Base-by-base conservation (phyloP, 30 jellyfish, hydroid and myxozoan species). In the Turritopsis rubra region DNA sequence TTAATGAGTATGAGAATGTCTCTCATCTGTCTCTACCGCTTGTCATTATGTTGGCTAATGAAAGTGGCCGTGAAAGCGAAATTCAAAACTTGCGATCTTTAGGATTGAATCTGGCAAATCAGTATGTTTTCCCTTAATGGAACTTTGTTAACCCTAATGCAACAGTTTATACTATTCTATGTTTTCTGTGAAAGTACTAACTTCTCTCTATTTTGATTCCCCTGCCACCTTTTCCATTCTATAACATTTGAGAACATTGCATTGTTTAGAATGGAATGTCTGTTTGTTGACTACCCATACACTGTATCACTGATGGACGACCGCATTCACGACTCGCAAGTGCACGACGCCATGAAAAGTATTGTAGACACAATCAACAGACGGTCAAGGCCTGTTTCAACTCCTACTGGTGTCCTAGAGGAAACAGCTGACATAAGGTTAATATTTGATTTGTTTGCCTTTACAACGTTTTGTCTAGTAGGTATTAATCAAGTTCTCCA, bases 281-380 rank as follows among this genome's bases (percentile, higher is more conserved):
- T 82, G 25, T 93, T 93, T 85, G 90, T 93, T 28, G 99, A 93
- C 26, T 93, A 87, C 70, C 99, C 99, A 4, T 93, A 88, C 88
- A 93, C 96, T 71, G 65, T 93, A 23, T 87, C 99, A 22, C 81
- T 82, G 29, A 74, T 85, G 83, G 96, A 93, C 75, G 96, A 95
- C 18, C 94, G 96, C 22, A 93, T 93, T 8, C 99, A 93, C 73
- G 96, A 88, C 27, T 84, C 99, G 13, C 99, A 93, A 85, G 96
- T 93, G 25, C 96, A 88, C 54, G 99, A 93, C 83, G 94, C 99
- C 29, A 86, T 93, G 19, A 93, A 96, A 72, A 95, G 99, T 22
- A 88, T 93, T 22, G 95, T 93, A 22, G 99, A 93, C 75, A 94
- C 89, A 72, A 93, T 93, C 84, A 85, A 83, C 26, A 85, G 85